Conservation (phyloP, 2,888 invertebrate genomes). For the Kryphioiulus occultus region DNA sequence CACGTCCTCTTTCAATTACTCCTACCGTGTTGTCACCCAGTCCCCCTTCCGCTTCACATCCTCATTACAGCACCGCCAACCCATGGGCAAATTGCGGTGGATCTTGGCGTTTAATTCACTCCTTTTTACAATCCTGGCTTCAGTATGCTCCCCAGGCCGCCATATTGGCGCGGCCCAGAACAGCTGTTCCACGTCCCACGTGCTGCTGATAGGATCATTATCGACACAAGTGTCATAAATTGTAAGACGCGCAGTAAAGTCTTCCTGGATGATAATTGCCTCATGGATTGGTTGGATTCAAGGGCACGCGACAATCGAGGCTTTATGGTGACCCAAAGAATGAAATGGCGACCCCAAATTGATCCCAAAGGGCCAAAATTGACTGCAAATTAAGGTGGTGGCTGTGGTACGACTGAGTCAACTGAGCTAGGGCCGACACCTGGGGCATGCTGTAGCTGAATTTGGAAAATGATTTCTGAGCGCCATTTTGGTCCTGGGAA, state of each 20-base stretch:
- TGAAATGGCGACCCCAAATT: not conserved
- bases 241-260: not conserved
- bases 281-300: not conserved
- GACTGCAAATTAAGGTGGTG: no score
- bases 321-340: not conserved
- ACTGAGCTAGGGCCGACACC: no score
- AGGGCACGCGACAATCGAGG: not conserved
- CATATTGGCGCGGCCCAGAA: not conserved
- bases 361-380: no score
- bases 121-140: not conserved
- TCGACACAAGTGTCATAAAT: not conserved
- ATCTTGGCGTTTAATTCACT: not conserved
- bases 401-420: no score
- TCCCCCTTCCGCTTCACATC: not conserved
- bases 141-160: not conserved
- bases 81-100: not conserved
- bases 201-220: not conserved
- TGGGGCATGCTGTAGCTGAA: no score
- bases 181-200: conserved; percentile 12
- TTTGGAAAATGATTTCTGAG: no score
- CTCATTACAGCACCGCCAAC: not conserved
- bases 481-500: no score
- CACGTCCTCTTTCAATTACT: no score
- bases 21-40: no score
- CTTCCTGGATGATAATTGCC: not conserved